Evolutionary conservation across 1,140 invertebrate species (phyloP), one percentile per base, ranked within the genome.

Genomic region (Sitodiplosis mosellana): DNA sequence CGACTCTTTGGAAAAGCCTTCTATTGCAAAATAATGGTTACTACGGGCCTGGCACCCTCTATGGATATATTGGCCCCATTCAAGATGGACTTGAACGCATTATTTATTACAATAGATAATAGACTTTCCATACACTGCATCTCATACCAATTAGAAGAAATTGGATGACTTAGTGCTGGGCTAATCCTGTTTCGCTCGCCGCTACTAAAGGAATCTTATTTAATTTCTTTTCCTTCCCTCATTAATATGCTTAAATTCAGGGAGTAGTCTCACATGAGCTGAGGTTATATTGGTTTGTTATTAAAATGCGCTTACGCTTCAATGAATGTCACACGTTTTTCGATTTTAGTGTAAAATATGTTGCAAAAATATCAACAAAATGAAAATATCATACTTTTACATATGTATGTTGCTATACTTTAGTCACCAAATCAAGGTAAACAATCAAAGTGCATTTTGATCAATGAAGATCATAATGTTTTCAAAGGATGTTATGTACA

Each of bases 141-240:
- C 43, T 11, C 22, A 5, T 19, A 7, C 22, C 17, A 12, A 17
- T 17, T 17, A 33, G 6, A 33, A 34, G 5, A 46, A n/a, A 34
- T 33, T 8, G 19, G 21, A 46, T 6, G 17, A 11, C 53, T 48
- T 40, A 48, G 59, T 69, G 75, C 69, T 83, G 80, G 73, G 75
- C 80, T 82, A 5, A 33, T 46, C 34, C 78, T 76, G 68, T 66
- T 85, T 84, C 81, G 75, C 77, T 84, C 80, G 79, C 81, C 73
- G 78, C 72, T 85, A 85, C 80, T 83, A 66, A 67, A 77, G 78
- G 72, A 83, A 85, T 83, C 79, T 76, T 77, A 52, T 77, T 86
- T 83, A 79, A 77, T 85, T 85, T 84, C 77, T 83, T 84, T 85
- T 85, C 81, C 81, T 85, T 78, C 80, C 79, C 81, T 83, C 81